Percentiles rank a stretch among this genome's conserved stretches.
phyloP scores from a whole-genome alignment of 2,113 vertebrate species.

The Mustelus asterias region DNA sequence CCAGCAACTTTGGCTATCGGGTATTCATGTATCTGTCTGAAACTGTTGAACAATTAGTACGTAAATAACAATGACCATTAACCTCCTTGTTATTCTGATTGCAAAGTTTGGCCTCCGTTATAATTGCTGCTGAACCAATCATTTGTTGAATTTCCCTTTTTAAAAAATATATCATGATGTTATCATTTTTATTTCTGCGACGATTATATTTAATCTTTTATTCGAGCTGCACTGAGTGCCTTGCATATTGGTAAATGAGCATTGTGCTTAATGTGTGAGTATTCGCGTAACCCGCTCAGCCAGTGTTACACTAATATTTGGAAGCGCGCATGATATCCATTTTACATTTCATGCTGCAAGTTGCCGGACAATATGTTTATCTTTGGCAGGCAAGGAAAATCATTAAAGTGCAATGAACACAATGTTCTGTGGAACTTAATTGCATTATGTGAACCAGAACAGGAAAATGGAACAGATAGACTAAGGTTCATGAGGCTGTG shows the following conservation, averaged over 20 bases:
- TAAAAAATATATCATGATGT: not conserved
- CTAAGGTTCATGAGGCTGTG: not conserved
- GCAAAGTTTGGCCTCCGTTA: not conserved
- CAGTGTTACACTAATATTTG: not conserved
- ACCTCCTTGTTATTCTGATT: not conserved
- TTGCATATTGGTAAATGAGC: not conserved
- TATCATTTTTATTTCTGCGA: not conserved
- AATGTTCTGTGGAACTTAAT: slow-evolving; percentile 4
- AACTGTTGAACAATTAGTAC: not conserved
- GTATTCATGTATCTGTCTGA: not conserved
- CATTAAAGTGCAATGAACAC: slow-evolving; percentile 18
- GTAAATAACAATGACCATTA: not conserved
- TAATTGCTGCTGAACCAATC: not conserved
- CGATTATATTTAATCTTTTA: not conserved
- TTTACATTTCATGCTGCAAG: not conserved
- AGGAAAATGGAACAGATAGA: slow-evolving; percentile 34
- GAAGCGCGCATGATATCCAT: not conserved
- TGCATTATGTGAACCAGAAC: slow-evolving; percentile 32
- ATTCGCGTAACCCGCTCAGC: not conserved
- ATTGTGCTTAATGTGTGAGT: not conserved
- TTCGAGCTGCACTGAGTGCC: not conserved
- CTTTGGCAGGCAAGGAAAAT: slow-evolving; percentile 26
- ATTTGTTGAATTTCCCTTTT: not conserved
- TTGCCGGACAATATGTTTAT: slow-evolving; percentile 7
- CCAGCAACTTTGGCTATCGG: not conserved